These are phyloP conservation scores for Loriculus beryllinus DNA, from an alignment of 2,797 vertebrate genomes.

Conservation along the genomic window DNA sequence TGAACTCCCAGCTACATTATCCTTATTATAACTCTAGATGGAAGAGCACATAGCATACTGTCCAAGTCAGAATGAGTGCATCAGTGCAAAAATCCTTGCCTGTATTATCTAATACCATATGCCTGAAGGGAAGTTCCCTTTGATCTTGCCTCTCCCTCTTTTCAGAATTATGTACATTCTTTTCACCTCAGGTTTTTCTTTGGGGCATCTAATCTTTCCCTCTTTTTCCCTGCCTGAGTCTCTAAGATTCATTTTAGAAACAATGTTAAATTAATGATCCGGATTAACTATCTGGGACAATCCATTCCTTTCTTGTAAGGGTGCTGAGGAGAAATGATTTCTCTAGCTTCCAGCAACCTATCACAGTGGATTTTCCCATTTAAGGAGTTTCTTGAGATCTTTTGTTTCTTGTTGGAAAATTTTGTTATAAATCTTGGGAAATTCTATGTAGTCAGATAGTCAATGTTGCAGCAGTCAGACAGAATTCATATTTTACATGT, in stretches of 20 bases:
- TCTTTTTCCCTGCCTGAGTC: neutral
- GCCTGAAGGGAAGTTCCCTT: neutral
- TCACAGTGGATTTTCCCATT: neutral
- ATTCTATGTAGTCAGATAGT: neutral
- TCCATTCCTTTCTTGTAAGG: neutral
- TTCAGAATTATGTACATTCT: neutral
- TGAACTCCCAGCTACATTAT: neutral
- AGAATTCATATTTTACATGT: neutral
- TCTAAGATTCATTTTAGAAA: neutral
- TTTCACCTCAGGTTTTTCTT: neutral
- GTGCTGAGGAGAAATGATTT: neutral
- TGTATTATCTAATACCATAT: neutral
- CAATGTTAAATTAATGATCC: neutral
- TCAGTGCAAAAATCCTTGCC: neutral
- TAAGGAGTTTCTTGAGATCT: neutral
- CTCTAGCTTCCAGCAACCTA: neutral
- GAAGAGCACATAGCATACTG: neutral
- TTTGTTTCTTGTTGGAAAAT: neutral
- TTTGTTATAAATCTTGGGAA: neutral
- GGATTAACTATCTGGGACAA: neutral
- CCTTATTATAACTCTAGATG: neutral
- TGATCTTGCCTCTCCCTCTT: neutral
- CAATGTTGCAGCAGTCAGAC: neutral
- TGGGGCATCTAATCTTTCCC: neutral
- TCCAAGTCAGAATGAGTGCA: neutral